Conservation (phyloP, 2,797 vertebrate species). For the Choloepus didactylus region DNA sequence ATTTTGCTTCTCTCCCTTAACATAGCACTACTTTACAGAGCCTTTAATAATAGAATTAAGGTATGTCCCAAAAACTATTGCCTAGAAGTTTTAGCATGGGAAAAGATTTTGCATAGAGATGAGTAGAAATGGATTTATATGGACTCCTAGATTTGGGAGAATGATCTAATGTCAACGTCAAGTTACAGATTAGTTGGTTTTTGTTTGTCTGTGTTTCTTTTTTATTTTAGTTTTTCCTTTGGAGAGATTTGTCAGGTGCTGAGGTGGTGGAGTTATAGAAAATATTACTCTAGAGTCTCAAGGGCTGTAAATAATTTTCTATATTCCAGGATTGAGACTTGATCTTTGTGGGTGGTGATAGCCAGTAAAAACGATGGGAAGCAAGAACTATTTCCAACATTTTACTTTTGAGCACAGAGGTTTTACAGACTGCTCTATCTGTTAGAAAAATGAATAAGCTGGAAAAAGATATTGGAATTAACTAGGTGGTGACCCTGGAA, state of each 20-base stretch:
- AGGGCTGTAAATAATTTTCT: slow-evolving; percentile 17
- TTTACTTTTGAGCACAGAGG: background rate
- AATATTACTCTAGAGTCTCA: background rate
- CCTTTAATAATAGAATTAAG: background rate
- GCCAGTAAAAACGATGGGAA: background rate
- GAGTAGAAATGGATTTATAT: background rate
- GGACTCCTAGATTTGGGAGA: background rate
- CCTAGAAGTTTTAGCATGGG: background rate
- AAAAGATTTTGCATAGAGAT: background rate
- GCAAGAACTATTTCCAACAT: background rate
- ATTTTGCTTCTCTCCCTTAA: background rate
- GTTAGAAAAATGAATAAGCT: no score
- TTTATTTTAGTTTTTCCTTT: background rate
- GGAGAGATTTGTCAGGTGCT: background rate
- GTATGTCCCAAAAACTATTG: background rate
- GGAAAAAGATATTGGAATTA: no score
- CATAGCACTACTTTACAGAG: background rate
- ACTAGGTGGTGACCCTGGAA: no score
- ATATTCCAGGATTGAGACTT: background rate
- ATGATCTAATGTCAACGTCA: background rate
- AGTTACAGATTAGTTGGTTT: background rate
- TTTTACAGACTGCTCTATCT: no score
- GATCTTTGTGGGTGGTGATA: background rate
- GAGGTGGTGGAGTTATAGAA: background rate
- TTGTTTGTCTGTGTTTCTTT: background rate